Percentiles rank a stretch among this genome's conserved stretches.
These are phyloP conservation scores for Brachyrhaphis roseni DNA, from an alignment of 2,797 vertebrate genomes.

Conservation along the genomic window DNA sequence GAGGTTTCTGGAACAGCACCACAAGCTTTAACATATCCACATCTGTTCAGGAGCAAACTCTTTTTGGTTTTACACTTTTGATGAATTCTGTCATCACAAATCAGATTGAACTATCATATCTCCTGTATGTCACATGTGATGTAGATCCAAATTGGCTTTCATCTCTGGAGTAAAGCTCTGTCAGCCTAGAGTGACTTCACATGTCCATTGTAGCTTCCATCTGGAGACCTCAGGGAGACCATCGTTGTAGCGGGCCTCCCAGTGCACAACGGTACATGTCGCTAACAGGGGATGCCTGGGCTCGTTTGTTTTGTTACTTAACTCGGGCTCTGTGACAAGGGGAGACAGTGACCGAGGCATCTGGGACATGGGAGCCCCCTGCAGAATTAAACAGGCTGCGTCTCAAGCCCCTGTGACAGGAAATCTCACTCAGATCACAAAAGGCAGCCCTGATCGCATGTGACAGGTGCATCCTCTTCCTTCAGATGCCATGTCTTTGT, in stretches of 20 bases:
- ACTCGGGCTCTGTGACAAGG: constrained; percentile 55
- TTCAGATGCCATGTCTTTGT: constrained; percentile 72
- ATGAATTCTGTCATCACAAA: constrained; percentile 66
- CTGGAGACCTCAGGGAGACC: constrained; percentile 23
- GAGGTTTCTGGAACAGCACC: constrained; percentile 21
- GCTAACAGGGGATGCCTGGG: constrained; percentile 44
- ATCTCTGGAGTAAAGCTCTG: constrained; percentile 56
- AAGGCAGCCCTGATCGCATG: constrained; percentile 70
- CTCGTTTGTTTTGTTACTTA: constrained; percentile 58
- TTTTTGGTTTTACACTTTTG: constrained; percentile 12
- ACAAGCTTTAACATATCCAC: constrained; percentile 32
- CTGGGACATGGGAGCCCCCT: constrained; percentile 66
- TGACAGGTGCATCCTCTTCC: constrained; percentile 76
- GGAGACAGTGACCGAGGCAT: constrained; percentile 67
- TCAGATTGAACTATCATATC: constrained; percentile 66
- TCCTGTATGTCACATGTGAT: constrained; percentile 59
- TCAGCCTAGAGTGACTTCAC: constrained; percentile 57
- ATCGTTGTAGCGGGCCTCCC: constrained; percentile 49
- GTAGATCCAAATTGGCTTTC: constrained; percentile 66
- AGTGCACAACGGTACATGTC: constrained; percentile 33
- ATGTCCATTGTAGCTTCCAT: constrained; percentile 41
- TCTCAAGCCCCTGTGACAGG: constrained; percentile 71
- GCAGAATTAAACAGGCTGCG: constrained; percentile 74
- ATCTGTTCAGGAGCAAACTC: constrained; percentile 22
- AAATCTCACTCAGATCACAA: constrained; percentile 78